phyloP scores from a whole-genome alignment of 2,888 invertebrate genomes.

The Trichopria drosophilae region DNA sequence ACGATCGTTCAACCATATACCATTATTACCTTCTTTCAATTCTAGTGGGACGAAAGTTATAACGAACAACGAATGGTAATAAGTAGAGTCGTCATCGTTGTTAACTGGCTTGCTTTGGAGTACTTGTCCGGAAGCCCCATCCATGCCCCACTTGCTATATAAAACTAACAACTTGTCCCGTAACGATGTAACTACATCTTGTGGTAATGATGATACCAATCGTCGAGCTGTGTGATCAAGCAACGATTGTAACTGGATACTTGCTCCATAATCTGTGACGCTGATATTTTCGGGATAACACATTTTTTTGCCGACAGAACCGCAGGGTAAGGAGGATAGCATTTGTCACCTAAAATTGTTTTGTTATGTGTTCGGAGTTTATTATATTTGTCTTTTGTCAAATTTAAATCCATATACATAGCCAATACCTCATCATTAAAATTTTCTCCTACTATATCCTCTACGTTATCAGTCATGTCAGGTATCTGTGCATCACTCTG shows the following conservation, averaged over 20 bases:
- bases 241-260: neutral
- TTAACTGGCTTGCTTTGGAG: too few species aligned
- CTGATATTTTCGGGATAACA: slow-evolving; percentile 11
- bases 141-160: slow-evolving; percentile 6
- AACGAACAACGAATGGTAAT: too few species aligned
- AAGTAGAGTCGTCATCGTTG: too few species aligned
- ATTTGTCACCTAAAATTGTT: slow-evolving; percentile 6
- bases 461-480: too few species aligned
- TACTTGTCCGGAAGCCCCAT: slow-evolving; percentile 2
- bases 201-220: neutral
- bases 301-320: too few species aligned
- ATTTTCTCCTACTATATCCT: neutral
- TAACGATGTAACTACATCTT: neutral
- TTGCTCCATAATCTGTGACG: slow-evolving; percentile 2
- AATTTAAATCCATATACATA: slow-evolving; percentile 13
- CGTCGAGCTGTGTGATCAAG: slow-evolving; percentile 3
- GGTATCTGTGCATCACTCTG: neutral
- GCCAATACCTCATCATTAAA: slow-evolving; percentile 8
- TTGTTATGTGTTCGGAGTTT: slow-evolving; percentile 13
- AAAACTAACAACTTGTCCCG: neutral
- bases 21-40: too few species aligned
- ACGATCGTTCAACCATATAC: too few species aligned
- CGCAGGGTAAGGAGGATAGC: slow-evolving; percentile 8
- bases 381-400: slow-evolving; percentile 17
- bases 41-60: too few species aligned